Conservation (phyloP, 2,113 vertebrate species). For the Labeo rohita region DNA sequence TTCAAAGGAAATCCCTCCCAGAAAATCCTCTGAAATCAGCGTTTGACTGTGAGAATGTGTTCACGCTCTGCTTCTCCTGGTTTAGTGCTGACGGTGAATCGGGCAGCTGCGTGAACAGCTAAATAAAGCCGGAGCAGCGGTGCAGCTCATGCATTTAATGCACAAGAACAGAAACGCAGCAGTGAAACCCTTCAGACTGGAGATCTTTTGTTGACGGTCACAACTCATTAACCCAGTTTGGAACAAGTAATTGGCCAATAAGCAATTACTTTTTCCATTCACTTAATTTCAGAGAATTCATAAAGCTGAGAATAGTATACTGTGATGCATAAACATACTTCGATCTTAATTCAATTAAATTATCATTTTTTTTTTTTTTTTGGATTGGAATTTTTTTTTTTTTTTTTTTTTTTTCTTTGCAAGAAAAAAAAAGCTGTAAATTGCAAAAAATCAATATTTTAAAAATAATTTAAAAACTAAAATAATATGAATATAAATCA, state of each 20-base stretch:
- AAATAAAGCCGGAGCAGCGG: slow-evolving; percentile 65
- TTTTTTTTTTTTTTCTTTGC: too few relatives aligned
- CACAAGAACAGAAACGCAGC: neutral
- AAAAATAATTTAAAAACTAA: too few relatives aligned
- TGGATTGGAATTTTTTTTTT: too few relatives aligned
- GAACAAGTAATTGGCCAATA: neutral
- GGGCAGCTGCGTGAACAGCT: slow-evolving; percentile 71
- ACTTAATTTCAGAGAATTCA: neutral
- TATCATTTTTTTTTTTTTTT: too few relatives aligned
- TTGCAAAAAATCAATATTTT: too few relatives aligned
- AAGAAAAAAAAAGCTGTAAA: too few relatives aligned
- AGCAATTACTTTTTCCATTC: neutral
- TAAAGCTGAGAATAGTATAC: neutral
- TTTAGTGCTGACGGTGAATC: neutral
- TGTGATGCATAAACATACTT: neutral
- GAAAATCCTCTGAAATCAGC: neutral
- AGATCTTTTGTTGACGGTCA: neutral
- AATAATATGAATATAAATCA: too few relatives aligned
- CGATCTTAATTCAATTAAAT: too few relatives aligned
- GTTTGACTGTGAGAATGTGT: neutral
- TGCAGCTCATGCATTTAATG: neutral
- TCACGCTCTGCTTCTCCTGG: too few relatives aligned
- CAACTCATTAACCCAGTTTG: slow-evolving; percentile 10
- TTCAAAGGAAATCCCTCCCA: neutral
- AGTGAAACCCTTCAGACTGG: neutral